Conservation (phyloP, 1,140 invertebrate species). For the Anadara kagoshimensis region DNA sequence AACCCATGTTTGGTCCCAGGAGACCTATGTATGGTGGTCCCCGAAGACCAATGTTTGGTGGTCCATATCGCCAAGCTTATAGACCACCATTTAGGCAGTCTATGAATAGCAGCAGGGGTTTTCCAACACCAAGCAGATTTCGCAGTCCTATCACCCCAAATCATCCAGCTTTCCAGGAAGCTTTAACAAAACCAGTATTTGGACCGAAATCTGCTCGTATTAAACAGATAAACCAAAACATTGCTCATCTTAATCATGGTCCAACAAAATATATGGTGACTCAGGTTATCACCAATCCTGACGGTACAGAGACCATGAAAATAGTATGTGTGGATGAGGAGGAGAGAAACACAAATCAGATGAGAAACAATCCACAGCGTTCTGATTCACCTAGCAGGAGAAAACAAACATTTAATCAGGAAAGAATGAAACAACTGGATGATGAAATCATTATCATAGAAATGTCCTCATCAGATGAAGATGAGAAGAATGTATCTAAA, state of each 20-base stretch:
- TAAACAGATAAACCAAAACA: constrained; percentile 34
- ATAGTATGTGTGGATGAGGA: constrained; percentile 20
- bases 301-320: constrained; percentile 40
- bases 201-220: constrained; percentile 33
- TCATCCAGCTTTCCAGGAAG: constrained; percentile 28
- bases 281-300: constrained; percentile 26
- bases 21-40: neutral
- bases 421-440: constrained; percentile 8
- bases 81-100: too few relatives aligned
- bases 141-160: constrained; percentile 5
- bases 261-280: constrained; percentile 36
- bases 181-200: constrained; percentile 22
- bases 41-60: too few relatives aligned
- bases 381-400: constrained; percentile 9
- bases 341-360: neutral
- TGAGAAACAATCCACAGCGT: neutral
- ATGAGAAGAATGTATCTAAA: neutral
- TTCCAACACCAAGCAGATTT: neutral
- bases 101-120: neutral
- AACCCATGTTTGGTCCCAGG: neutral
- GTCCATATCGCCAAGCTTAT: too few relatives aligned
- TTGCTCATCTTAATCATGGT: constrained; percentile 9
- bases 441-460: constrained; percentile 40
- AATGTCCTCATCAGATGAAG: constrained; percentile 41
- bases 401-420: constrained; percentile 35